Evolutionary conservation across 2,797 vertebrate species (phyloP).

Genomic region (Halcyon badia): DNA sequence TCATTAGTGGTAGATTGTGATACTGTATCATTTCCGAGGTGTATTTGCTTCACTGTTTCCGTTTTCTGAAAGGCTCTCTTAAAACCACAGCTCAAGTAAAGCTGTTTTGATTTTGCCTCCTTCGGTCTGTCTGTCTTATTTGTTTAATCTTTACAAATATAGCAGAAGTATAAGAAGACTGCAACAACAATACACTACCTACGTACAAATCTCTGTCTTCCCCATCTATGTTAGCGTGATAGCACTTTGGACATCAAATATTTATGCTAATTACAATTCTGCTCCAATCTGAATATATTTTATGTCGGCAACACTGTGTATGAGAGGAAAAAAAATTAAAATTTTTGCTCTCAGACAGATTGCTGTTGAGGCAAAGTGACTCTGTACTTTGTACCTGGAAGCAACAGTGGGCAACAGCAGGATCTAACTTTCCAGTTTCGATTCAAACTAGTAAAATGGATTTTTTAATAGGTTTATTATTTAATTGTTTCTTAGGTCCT

Average conservation of each 20-base stretch:
- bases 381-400: background rate
- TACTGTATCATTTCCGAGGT: background rate
- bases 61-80: conserved; percentile 45
- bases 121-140: conserved; percentile 37
- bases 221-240: conserved; percentile 5
- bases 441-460: background rate
- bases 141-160: conserved; percentile 43
- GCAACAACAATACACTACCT: background rate
- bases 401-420: background rate
- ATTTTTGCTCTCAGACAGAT: background rate
- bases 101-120: conserved; percentile 21
- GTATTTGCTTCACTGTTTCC: conserved; percentile 48
- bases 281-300: conserved; percentile 59
- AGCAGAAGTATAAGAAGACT: background rate
- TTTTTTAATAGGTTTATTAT: background rate
- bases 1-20: background rate
- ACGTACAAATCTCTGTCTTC: background rate
- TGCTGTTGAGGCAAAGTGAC: background rate
- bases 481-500: background rate
- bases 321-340: background rate
- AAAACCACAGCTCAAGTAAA: conserved; percentile 9
- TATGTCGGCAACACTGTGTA: background rate
- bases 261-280: conserved; percentile 74
- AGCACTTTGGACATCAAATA: conserved; percentile 59
- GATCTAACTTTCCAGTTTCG: background rate